Conservation (phyloP, 2,888 invertebrate genomes). For the Achlya flavicornis region DNA sequence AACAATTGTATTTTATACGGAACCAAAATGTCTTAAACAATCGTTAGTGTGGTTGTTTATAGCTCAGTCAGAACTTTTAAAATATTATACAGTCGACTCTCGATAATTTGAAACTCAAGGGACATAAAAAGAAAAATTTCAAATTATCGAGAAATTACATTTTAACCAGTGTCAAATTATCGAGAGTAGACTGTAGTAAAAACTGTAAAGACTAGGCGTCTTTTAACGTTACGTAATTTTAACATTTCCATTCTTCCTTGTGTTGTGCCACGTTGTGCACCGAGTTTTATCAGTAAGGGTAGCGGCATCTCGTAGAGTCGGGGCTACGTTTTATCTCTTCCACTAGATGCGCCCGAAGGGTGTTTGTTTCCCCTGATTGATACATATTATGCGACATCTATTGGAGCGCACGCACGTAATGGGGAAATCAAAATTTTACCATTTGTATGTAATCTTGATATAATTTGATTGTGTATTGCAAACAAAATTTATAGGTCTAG, state of each 20-base stretch:
- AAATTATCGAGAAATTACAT: no score
- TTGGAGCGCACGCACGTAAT: constrained; percentile 28
- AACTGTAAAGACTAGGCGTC: no score
- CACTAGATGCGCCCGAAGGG: constrained; percentile 61
- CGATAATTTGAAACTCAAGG: no score
- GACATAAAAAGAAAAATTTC: no score
- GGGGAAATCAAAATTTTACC: constrained; percentile 8
- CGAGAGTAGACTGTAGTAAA: no score
- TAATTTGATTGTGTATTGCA: no score
- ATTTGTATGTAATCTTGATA: not conserved
- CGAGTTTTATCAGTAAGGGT: constrained; percentile 16
- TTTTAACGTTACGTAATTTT: not conserved
- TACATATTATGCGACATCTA: constrained; percentile 55
- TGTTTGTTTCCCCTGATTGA: constrained; percentile 66
- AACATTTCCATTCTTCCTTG: not conserved
- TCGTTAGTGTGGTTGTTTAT: no score
- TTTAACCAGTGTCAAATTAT: no score
- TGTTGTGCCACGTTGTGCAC: not conserved
- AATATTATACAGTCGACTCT: no score
- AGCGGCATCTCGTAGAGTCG: constrained; percentile 27
- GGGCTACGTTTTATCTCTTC: constrained; percentile 68
- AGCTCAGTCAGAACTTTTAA: no score
- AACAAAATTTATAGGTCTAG: no score
- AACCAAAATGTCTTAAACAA: no score
- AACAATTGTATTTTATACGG: not conserved